A percentile compares a stretch with the other conserved stretches of the same genome.
phyloP scores from a whole-genome alignment of 2,113 vertebrate genomes.

The Centropus unirufus region DNA sequence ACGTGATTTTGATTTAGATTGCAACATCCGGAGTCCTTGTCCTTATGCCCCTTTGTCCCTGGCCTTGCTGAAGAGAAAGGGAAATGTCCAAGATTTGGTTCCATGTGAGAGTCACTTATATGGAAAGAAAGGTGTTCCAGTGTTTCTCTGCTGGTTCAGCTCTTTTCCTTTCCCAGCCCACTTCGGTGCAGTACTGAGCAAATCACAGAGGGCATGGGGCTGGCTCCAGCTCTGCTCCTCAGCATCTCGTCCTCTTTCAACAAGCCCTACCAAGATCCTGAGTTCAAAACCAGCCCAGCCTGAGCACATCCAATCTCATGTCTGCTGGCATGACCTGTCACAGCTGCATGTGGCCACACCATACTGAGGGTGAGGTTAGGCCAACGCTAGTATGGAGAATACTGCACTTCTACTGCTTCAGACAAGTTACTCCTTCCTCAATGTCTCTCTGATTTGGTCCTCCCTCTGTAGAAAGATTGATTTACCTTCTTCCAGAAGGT shows the following conservation, averaged over 20 bases:
- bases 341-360: fast-evolving
- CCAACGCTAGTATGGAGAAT: neutral
- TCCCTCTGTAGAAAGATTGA: neutral
- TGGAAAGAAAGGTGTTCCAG: neutral
- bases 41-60: neutral
- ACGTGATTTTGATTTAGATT: neutral
- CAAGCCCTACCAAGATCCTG: neutral
- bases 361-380: neutral
- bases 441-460: neutral
- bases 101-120: neutral
- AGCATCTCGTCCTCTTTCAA: neutral
- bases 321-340: neutral
- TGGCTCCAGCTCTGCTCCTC: neutral
- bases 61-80: neutral
- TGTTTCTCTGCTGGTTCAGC: neutral
- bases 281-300: neutral
- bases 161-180: neutral
- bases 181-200: neutral
- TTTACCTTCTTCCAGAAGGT: neutral
- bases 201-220: neutral
- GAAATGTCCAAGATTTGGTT: neutral
- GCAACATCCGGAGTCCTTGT: neutral
- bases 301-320: neutral
- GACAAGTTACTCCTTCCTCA: neutral
- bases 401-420: neutral